Evolutionary conservation across 2,113 vertebrate species (phyloP).

Genomic region (Seriola quinqueradiata): DNA sequence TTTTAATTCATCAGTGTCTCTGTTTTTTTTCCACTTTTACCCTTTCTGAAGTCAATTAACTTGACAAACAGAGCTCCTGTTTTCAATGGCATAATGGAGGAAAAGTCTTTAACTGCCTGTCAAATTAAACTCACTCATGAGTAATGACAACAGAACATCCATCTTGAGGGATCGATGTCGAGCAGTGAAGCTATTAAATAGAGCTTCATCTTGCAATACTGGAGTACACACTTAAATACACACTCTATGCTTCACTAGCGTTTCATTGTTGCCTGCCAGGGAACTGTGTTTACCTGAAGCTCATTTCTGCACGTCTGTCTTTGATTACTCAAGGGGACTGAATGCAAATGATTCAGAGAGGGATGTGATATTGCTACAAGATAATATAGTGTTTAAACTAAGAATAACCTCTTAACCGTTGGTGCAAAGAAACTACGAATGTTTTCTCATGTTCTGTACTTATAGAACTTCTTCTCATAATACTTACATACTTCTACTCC

Average conservation of each 20-base stretch:
- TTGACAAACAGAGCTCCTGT: constrained; percentile 43
- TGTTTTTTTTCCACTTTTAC: constrained; percentile 5
- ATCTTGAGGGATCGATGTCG: constrained; percentile 52
- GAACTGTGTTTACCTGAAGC: constrained; percentile 32
- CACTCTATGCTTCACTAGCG: not conserved
- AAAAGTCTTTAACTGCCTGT: constrained; percentile 61
- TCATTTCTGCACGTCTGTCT: constrained; percentile 10
- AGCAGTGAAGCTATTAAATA: constrained; percentile 50
- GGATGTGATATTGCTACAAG: constrained; percentile 21
- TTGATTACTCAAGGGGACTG: constrained; percentile 12
- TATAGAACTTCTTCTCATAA: not conserved
- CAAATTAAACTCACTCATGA: constrained; percentile 51
- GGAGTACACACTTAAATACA: constrained; percentile 21
- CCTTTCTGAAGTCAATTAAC: constrained; percentile 49
- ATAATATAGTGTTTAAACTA: not conserved
- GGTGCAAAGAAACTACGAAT: not conserved
- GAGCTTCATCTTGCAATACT: constrained; percentile 29
- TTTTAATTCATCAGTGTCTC: constrained; percentile 43
- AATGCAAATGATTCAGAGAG: constrained; percentile 28
- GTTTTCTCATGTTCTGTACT: not conserved
- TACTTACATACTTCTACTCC: not conserved
- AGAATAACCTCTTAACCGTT: not conserved
- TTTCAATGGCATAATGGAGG: constrained; percentile 22
- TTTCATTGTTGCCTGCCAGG: constrained; percentile 1
- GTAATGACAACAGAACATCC: constrained; percentile 53